phyloP scores from a whole-genome alignment of 2,888 invertebrate genomes.

The Drosophila tanythrix region DNA sequence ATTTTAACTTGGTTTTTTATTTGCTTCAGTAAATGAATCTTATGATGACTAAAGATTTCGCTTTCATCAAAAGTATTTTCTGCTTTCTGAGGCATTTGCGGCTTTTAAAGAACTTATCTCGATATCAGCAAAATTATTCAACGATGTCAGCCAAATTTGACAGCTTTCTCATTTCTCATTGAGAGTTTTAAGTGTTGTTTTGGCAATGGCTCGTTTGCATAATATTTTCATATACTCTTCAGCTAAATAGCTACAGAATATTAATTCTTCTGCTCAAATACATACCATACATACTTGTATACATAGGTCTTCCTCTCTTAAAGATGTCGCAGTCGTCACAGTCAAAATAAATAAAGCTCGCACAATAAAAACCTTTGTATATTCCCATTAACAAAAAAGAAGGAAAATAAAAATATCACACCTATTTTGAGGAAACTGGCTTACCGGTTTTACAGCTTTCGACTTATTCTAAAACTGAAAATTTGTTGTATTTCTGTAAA shows the following conservation, averaged over 20 bases:
- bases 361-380: constrained; percentile 52
- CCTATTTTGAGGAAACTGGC: constrained; percentile 39
- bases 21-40: not conserved
- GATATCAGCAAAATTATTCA: constrained; percentile 10
- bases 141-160: not conserved
- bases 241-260: not conserved
- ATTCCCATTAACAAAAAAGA: not conserved
- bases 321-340: not conserved
- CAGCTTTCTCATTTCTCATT: constrained; percentile 4
- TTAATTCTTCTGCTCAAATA: not conserved
- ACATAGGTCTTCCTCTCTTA: not conserved
- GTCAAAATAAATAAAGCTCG: constrained; percentile 6
- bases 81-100: constrained; percentile 3
- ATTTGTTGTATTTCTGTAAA: constrained; percentile 34
- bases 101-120: constrained; percentile 3
- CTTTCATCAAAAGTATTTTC: not conserved
- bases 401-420: constrained; percentile 47
- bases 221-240: not conserved
- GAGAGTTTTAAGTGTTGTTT: not conserved
- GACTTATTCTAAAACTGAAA: constrained; percentile 55
- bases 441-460: constrained; percentile 61
- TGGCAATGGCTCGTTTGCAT: constrained; percentile 5
- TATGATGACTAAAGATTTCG: not conserved
- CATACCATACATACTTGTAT: not conserved
- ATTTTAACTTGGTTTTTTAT: not conserved